Conservation (phyloP, 2,888 invertebrate species). For the Rhagium mordax region DNA sequence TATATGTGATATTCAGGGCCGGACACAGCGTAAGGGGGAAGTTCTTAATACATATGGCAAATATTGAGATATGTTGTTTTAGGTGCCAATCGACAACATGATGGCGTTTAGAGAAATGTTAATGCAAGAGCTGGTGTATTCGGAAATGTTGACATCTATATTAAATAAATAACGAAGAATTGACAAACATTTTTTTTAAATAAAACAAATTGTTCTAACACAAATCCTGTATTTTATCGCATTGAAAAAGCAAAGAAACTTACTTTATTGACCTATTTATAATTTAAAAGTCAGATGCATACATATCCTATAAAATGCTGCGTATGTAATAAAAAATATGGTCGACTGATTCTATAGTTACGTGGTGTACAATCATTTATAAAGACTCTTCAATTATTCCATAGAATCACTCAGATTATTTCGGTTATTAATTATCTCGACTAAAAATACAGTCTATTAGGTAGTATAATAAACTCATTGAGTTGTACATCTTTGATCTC, state of each 20-base stretch:
- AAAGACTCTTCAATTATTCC: no score
- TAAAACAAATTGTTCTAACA: not conserved
- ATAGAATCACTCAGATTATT: no score
- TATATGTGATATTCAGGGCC: constrained; percentile 83
- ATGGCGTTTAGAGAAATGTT: constrained; percentile 58
- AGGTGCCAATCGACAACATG: constrained; percentile 59
- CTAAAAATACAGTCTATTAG: no score
- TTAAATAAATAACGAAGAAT: constrained; percentile 11
- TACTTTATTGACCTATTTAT: no score
- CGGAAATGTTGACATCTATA: constrained; percentile 25
- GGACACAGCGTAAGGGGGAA: constrained; percentile 79
- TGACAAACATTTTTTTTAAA: not conserved
- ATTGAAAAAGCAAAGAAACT: not conserved
- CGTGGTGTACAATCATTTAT: no score
- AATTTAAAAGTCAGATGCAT: no score
- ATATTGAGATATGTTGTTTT: constrained; percentile 31
- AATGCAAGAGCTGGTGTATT: constrained; percentile 52
- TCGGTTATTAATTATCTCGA: no score
- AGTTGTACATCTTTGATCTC: no score
- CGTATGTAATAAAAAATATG: no score
- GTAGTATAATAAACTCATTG: no score
- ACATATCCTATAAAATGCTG: no score
- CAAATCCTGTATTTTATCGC: not conserved
- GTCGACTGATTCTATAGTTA: no score
- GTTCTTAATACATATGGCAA: not conserved